These are phyloP conservation scores for Macrotrachela quadricornifera DNA, from an alignment of 1,140 invertebrate species.

Conservation along the genomic window DNA sequence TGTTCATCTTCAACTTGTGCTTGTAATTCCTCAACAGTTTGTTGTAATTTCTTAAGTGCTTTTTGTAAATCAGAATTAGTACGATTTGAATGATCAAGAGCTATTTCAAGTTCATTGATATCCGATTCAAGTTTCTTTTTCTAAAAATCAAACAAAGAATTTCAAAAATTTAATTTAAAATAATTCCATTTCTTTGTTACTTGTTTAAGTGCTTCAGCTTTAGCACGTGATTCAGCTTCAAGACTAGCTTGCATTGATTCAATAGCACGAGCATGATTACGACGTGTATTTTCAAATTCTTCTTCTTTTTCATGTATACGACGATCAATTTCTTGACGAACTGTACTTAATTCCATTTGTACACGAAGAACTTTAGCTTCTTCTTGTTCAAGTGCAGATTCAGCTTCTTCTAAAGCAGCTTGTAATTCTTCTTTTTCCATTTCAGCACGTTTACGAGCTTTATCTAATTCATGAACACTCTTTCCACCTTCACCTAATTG, in stretches of 20 bases:
- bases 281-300: constrained; percentile 90
- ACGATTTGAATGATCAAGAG: constrained; percentile 48
- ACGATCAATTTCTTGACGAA: constrained; percentile 91
- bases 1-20: constrained; percentile 89
- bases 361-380: constrained; percentile 51
- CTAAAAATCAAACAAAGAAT: neutral
- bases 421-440: constrained; percentile 97
- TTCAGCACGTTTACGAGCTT: constrained; percentile 85
- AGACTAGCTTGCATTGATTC: constrained; percentile 97
- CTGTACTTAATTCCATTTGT: constrained; percentile 86
- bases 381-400: constrained; percentile 80
- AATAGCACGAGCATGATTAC: constrained; percentile 91
- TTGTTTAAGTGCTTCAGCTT: constrained; percentile 78
- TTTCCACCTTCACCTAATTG: constrained; percentile 88
- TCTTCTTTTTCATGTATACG: constrained; percentile 91
- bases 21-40: constrained; percentile 40
- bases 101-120: constrained; percentile 96
- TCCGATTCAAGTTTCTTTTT: constrained; percentile 99
- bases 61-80: constrained; percentile 94
- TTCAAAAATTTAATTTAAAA: too few species aligned
- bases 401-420: constrained; percentile 91
- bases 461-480: constrained; percentile 83
- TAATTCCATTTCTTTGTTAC: too few species aligned
- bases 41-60: constrained; percentile 90
- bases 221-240: constrained; percentile 94